These are phyloP conservation scores for Coregonus suidteri DNA, from an alignment of 2,797 vertebrate species.

Conservation along the genomic window DNA sequence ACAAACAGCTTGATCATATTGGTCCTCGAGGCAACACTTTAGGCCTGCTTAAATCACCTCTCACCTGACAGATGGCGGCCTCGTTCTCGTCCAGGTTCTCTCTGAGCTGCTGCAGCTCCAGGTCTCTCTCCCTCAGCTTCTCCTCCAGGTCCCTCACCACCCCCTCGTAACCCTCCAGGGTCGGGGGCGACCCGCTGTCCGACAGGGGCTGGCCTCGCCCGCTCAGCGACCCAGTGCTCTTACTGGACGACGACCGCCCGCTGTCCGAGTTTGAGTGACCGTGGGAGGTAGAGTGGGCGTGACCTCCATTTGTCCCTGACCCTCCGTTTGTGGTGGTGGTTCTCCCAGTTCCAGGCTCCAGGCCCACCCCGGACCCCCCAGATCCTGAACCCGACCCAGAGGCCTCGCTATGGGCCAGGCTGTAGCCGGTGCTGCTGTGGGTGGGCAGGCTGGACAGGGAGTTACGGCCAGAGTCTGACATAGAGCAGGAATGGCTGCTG, in stretches of 20 bases:
- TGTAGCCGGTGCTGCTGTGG: conserved; percentile 89
- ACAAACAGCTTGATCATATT: conserved; percentile 12
- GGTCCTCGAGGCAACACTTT: not conserved
- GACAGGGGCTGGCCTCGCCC: conserved; percentile 87
- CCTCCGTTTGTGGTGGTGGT: conserved; percentile 22
- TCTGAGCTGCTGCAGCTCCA: conserved; percentile 88
- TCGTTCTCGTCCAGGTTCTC: conserved; percentile 95
- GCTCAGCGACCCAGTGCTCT: conserved; percentile 87
- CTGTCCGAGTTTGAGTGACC: conserved; percentile 94
- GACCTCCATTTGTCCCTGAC: conserved; percentile 12
- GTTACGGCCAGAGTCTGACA: conserved; percentile 96
- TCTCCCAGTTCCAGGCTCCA: conserved; percentile 66
- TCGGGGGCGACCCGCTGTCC: conserved; percentile 86
- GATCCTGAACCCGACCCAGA: conserved; percentile 73
- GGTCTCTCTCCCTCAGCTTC: conserved; percentile 89
- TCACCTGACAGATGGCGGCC: conserved; percentile 90
- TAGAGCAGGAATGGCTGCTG: conserved; percentile 85
- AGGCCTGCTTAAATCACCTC: not conserved
- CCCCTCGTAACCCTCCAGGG: conserved; percentile 81
- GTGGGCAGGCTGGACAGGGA: conserved; percentile 97
- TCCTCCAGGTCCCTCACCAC: conserved; percentile 93
- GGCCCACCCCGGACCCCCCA: conserved; percentile 42
- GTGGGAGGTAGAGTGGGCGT: conserved; percentile 86
- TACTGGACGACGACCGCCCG: conserved; percentile 91
- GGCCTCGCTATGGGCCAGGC: conserved; percentile 82